phyloP scores from a whole-genome alignment of 2,113 vertebrate genomes.

The Eira barbara region DNA sequence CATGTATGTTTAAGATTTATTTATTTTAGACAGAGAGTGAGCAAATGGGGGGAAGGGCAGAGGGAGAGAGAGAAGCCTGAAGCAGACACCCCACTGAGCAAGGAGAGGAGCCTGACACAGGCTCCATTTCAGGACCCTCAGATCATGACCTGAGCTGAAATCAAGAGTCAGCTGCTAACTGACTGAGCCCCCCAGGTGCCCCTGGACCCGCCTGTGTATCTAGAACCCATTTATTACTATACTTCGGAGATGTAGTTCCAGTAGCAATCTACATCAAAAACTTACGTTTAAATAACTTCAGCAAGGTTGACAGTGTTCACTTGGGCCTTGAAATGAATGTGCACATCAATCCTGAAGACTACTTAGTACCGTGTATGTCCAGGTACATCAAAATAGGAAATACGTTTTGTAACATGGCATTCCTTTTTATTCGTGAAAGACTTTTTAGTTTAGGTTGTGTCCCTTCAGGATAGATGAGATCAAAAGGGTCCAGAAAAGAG shows the following conservation, averaged over 20 bases:
- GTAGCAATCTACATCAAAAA: not conserved
- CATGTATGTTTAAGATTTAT: no score
- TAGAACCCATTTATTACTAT: not conserved
- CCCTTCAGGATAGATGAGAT: conserved; percentile 39
- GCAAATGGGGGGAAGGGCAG: no score
- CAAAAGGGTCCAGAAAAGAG: not conserved
- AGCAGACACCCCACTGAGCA: no score
- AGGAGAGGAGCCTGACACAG: no score
- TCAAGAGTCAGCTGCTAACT: not conserved
- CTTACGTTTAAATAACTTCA: not conserved
- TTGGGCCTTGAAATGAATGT: conserved; percentile 21
- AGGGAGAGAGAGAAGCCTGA: no score
- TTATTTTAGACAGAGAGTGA: no score
- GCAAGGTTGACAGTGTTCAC: not conserved
- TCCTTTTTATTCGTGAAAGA: conserved; percentile 25
- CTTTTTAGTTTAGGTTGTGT: not conserved
- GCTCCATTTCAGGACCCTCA: not conserved
- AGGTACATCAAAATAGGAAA: not conserved
- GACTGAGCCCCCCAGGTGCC: not conserved
- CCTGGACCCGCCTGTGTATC: not conserved
- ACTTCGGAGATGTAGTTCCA: not conserved
- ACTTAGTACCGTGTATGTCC: not conserved
- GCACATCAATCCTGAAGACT: not conserved
- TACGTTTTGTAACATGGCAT: not conserved
- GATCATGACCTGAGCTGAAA: not conserved